Evolutionary conservation across 2,797 vertebrate species (phyloP), one percentile per base, ranked within the genome.

Genomic region (Pelodytes ibericus): DNA sequence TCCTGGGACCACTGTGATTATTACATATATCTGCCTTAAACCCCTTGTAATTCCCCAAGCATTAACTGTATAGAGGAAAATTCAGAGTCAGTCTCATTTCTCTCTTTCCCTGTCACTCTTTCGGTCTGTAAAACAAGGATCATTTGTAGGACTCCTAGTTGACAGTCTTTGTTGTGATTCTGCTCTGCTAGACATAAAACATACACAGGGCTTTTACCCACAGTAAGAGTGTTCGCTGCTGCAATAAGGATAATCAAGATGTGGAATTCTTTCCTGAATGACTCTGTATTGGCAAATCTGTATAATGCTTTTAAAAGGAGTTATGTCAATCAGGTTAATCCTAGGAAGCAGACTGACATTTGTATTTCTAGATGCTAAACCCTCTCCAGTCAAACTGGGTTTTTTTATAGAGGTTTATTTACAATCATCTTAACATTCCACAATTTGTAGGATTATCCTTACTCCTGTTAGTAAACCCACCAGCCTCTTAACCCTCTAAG

Each of bases 41-140:
- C 76, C 57, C 49, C 41, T 22, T 68, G 57, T 56, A 72, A 59
- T 77, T 77, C 68, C 62, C 39, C 33, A 64, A 77, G 49, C 75
- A 76, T 76, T 76, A 70, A 63, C 39, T 62, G 49, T 20, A 60
- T 53, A n/a, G 30, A 69, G 56, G n/a, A 18, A 27, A 15, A 62
- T 20, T 47, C 56, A 25, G 29, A 62, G 39, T 18, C 63, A 31
- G 56, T 63, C 63, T 59, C 27, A 61, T 58, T 66, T 59, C 56
- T 53, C 39, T 49, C 41, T 60, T 68, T 49, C 39, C 44, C 16
- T 39, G 29, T 27, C 51, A n/a, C 22, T 65, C 18, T 27, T 53
- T 59, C 16, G 24, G 24, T 25, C 56, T 44, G 18, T 44, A 4
- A 44, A 41, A n/a, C n/a, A n/a, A 27, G 24, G 59, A 71, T 16